A percentile compares a stretch with the other conserved stretches of the same genome.
These are phyloP conservation scores for Platysteira castanea DNA, from an alignment of 2,113 vertebrate species.

Conservation along the genomic window DNA sequence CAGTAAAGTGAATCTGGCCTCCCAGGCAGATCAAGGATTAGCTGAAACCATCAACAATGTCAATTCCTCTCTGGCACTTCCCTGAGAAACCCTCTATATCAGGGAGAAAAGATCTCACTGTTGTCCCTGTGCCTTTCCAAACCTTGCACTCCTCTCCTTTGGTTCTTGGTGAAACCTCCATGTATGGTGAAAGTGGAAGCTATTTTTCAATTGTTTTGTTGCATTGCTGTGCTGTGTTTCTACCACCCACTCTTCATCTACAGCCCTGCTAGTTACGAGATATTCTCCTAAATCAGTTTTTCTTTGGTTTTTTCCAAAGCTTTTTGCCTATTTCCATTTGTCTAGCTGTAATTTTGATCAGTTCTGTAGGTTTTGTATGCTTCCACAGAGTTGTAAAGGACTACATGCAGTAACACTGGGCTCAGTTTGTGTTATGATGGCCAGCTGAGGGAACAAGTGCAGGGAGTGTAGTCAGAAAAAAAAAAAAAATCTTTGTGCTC, in stretches of 20 bases:
- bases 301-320: neutral
- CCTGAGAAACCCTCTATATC: neutral
- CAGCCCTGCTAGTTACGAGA: neutral
- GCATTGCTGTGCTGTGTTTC: neutral
- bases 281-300: neutral
- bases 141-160: rapidly evolving
- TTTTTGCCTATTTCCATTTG: neutral
- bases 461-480: neutral
- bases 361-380: neutral
- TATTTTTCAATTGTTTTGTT: neutral
- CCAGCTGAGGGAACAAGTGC: neutral
- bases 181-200: neutral
- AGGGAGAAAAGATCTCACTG: neutral
- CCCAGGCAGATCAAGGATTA: neutral
- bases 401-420: neutral
- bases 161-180: neutral
- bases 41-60: neutral
- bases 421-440: rapidly evolving
- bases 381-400: neutral
- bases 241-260: neutral
- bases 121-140: neutral
- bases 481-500: neutral
- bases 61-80: neutral
- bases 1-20: neutral
- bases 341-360: neutral